These are phyloP conservation scores for Ophiothrix spiculata DNA, from an alignment of 35 echinoderm and acorn worm genomes.

Conservation along the genomic window DNA sequence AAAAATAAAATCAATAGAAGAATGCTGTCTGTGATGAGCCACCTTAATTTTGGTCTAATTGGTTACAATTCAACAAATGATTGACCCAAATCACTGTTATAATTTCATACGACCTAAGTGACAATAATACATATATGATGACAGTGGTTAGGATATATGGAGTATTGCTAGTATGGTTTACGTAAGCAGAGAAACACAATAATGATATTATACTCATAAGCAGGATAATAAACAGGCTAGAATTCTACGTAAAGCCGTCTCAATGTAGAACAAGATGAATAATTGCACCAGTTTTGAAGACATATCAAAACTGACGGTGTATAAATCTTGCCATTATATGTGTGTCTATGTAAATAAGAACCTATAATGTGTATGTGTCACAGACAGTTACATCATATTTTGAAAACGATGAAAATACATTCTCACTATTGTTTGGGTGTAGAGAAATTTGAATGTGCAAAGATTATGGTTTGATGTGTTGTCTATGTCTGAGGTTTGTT, in stretches of 20 bases:
- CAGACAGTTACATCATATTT: too few relatives aligned
- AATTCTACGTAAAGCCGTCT: not conserved
- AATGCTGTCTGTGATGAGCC: not conserved
- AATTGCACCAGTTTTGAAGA: not conserved
- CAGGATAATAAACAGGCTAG: not conserved
- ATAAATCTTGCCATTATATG: not conserved
- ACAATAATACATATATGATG: not conserved
- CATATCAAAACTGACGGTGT: not conserved
- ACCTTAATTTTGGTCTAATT: not conserved
- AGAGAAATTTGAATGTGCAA: too few relatives aligned
- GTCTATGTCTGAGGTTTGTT: too few relatives aligned
- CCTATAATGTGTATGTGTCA: too few relatives aligned
- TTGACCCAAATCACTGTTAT: too few relatives aligned
- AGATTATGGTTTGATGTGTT: too few relatives aligned
- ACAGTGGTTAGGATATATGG: not conserved
- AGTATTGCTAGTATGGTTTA: not conserved
- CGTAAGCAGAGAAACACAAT: too few relatives aligned
- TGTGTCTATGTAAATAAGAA: too few relatives aligned
- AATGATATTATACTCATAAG: not conserved
- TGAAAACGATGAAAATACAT: too few relatives aligned
- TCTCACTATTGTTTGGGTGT: too few relatives aligned
- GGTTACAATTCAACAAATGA: not conserved
- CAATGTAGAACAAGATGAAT: not conserved
- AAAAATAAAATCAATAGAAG: not conserved
- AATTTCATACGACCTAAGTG: not conserved